Evolutionary conservation across 1,140 invertebrate genomes (phyloP), one percentile per base, ranked within the genome.

Genomic region (Drosophila aff.): DNA sequence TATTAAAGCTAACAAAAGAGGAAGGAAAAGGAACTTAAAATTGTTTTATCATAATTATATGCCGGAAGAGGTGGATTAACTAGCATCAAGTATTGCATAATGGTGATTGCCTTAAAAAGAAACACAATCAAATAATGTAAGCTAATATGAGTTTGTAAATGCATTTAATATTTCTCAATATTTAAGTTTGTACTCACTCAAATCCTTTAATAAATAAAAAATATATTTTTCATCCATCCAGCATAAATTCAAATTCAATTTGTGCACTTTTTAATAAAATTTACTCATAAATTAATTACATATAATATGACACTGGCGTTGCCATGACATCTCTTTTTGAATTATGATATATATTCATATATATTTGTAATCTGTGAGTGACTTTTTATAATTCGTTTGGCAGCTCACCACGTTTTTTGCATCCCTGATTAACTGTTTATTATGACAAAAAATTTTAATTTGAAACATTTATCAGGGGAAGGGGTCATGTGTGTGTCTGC

Each of bases 351-450:
- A 52, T 43, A 23, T 38, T 18, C 10, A 28, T 49, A 28, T 11
- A 55, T 57, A 11, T 40, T 36, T 16, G 36, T 57, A 40, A 40
- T 23, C 33, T 40, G 53, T 23, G 53, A 40, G 15, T 57, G 55
- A 23, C 36, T 58, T 41, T 67, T 36, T 31, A 21, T 52, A 36
- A 40, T 60, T 55, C 38, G n/a, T 28, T 21, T 40, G 16, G 16
- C 58, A 64, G 58, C 43, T 60, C 6, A 18, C 23, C 18, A 15
- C 28, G 26, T 38, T 60, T 43, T 40, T 60, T 61, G 33, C 65
- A 81, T n/a, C 77, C 82, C 82, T 68, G 82, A 73, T 85, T 79
- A 85, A 84, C 77, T 66, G 75, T 58, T 85, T 81, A 85, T 81
- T 77, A n/a, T 49, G 57, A 52, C 71, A 74, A 74, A 74, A 71